A percentile compares a stretch with the other conserved stretches of the same genome.
phyloP scores from a whole-genome alignment of 2,113 vertebrate species.

The Sorex fumeus region DNA sequence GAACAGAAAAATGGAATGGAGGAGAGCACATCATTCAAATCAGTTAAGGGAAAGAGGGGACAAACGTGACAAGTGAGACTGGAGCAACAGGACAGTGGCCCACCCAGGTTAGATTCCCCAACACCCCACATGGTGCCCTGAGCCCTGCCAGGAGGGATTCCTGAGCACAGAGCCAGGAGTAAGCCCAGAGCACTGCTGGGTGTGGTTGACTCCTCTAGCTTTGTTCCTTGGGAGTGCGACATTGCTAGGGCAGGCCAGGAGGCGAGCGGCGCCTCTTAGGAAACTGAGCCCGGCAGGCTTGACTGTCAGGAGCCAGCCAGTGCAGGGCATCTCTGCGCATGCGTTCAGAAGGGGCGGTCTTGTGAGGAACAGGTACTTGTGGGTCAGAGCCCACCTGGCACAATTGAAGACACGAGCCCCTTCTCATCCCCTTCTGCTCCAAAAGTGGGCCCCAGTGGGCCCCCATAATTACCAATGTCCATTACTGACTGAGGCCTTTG shows the following conservation, averaged over 20 bases:
- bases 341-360: not conserved
- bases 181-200: no score
- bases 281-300: not conserved
- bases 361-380: not conserved
- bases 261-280: not conserved
- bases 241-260: not conserved
- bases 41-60: not conserved
- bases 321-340: not conserved
- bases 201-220: no score
- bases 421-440: not conserved
- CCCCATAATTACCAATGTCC: not conserved
- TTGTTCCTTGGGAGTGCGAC: rapidly evolving
- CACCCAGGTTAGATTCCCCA: no score
- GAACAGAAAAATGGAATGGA: constrained; percentile 27
- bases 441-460: not conserved
- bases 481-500: not conserved
- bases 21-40: not conserved
- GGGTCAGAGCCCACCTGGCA: not conserved
- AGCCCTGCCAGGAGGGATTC: no score
- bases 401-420: not conserved
- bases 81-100: no score
- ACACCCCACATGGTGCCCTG: no score
- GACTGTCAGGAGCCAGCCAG: not conserved
- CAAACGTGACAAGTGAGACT: not conserved
- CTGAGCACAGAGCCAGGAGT: no score